Conservation (phyloP, 2,888 invertebrate genomes). For the Apomyelois bistriatella region DNA sequence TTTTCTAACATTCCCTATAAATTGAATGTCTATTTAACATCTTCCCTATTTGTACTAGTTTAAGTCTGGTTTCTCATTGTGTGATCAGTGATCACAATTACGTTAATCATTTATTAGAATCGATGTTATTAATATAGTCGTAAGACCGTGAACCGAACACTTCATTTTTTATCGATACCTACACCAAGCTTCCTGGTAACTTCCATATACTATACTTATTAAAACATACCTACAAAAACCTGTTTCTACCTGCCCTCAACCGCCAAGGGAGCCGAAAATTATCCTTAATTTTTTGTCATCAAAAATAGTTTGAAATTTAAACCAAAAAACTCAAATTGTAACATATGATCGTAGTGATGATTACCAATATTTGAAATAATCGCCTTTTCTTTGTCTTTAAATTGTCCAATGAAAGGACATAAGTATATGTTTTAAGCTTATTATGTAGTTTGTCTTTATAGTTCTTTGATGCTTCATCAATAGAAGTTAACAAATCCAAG, state of each 20-base stretch:
- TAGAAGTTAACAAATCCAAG: too few relatives aligned
- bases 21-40: too few relatives aligned
- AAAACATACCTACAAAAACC: conserved; percentile 34
- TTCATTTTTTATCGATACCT: conserved; percentile 33
- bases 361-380: too few relatives aligned
- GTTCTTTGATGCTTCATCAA: too few relatives aligned
- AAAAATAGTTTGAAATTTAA: conserved; percentile 19
- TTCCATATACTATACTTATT: conserved; percentile 38
- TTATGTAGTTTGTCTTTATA: too few relatives aligned
- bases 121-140: conserved; percentile 24
- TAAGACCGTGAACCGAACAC: conserved; percentile 37
- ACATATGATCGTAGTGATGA: too few relatives aligned
- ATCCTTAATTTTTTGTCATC: conserved; percentile 25
- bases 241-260: conserved; percentile 41
- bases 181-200: conserved; percentile 51
- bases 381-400: too few relatives aligned
- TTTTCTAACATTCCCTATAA: too few relatives aligned
- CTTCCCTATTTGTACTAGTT: neutral
- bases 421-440: too few relatives aligned
- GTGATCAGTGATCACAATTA: conserved; percentile 8
- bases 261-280: conserved; percentile 29
- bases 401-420: too few relatives aligned
- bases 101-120: conserved; percentile 14
- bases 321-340: neutral
- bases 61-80: conserved; percentile 1